A percentile compares a stretch with the other conserved stretches of the same genome.
phyloP scores from a whole-genome alignment of 2,888 invertebrate species.

The Endomychus coccineus region DNA sequence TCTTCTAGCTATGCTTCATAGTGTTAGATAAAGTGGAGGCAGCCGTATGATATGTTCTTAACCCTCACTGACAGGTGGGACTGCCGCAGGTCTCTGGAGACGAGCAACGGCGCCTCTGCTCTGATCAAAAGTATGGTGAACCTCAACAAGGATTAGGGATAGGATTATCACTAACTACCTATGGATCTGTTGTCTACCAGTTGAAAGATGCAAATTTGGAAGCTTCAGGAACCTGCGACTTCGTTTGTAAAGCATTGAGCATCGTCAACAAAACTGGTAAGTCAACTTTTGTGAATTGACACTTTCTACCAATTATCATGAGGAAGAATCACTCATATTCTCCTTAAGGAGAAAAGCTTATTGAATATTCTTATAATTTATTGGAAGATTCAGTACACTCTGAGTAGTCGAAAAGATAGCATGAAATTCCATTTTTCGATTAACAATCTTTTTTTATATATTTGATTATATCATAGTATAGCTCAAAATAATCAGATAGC shows the following conservation, averaged over 20 bases:
- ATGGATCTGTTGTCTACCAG: constrained; percentile 72
- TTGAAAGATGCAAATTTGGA: constrained; percentile 73
- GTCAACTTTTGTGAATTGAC: no score
- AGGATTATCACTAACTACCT: constrained; percentile 53
- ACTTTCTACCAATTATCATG: not conserved
- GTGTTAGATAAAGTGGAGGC: no score
- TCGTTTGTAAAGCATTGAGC: constrained; percentile 61
- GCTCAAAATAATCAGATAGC: no score
- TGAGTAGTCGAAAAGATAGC: no score
- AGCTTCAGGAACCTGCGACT: constrained; percentile 65
- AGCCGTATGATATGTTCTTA: not conserved
- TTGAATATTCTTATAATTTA: no score
- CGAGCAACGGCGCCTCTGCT: constrained; percentile 62
- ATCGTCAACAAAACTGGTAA: constrained; percentile 68
- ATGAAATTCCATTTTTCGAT: no score
- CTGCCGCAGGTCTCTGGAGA: constrained; percentile 62
- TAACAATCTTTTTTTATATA: no score
- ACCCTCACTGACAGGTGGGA: constrained; percentile 36
- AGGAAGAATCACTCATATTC: no score
- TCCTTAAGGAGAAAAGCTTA: no score
- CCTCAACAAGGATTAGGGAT: constrained; percentile 38
- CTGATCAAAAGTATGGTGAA: constrained; percentile 55
- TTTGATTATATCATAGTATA: no score
- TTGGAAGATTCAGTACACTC: no score
- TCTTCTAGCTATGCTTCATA: no score